Base-by-base conservation (phyloP, 92 coral and sea anemone genomes). In the Nematostella vectensis region DNA sequence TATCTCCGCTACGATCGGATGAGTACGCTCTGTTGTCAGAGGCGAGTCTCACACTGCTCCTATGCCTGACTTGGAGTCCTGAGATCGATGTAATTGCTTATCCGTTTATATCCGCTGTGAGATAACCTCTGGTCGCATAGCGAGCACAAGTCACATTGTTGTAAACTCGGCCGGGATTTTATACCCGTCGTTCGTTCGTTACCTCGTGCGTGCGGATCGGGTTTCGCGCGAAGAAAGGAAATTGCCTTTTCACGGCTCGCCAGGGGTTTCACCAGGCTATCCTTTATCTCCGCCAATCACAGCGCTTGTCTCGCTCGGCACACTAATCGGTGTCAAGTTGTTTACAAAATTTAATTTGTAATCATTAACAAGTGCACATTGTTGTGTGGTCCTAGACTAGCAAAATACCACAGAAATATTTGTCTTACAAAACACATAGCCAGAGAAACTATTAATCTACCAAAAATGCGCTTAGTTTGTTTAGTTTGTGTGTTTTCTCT, bases 371-470 rank as follows among this genome's bases (percentile, higher is more conserved):
- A 71, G 39, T 70, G 27, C 17, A 27, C 69, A 31, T 62, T 63
- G 71, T 68, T 83, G 94, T 80, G 94, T 83, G 94, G 85, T 78
- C 85, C 55, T 45, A 40, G n/a, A n/a, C n/a, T n/a, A n/a, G n/a
- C n/a, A n/a, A n/a, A n/a, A n/a, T n/a, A n/a, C n/a, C n/a, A n/a
- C n/a, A n/a, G n/a, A n/a, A n/a, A n/a, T n/a, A n/a, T n/a, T n/a
- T n/a, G n/a, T n/a, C n/a, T n/a, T n/a, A n/a, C n/a, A n/a, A n/a
- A n/a, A n/a, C n/a, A n/a, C n/a, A n/a, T n/a, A n/a, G n/a, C n/a
- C n/a, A n/a, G n/a, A n/a, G n/a, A n/a, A n/a, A n/a, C n/a, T n/a
- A n/a, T n/a, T n/a, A n/a, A n/a, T n/a, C n/a, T n/a, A n/a, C n/a
- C n/a, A n/a, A n/a, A n/a, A n/a, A n/a, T n/a, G n/a, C n/a, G n/a